These are phyloP conservation scores for Idaea straminata DNA, from an alignment of 2,888 invertebrate species.

Conservation along the genomic window DNA sequence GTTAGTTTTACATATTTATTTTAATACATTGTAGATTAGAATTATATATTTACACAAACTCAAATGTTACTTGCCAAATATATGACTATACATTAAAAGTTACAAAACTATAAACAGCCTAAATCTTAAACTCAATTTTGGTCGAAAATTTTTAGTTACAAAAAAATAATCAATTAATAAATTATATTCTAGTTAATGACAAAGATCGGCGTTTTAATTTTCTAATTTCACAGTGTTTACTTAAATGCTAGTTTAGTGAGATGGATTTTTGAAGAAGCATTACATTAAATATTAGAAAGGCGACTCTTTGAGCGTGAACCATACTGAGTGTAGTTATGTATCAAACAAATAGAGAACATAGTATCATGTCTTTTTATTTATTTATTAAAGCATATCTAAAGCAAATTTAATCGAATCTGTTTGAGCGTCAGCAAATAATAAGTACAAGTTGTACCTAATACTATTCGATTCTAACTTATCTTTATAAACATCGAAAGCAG, in stretches of 20 bases:
- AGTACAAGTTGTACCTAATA: not conserved
- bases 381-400: not conserved
- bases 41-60: constrained; percentile 53
- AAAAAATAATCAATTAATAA: not conserved
- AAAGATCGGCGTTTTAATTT: not conserved
- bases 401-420: not conserved
- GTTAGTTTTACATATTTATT: constrained; percentile 74
- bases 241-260: not conserved
- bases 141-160: constrained; percentile 19
- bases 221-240: not conserved
- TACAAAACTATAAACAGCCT: constrained; percentile 39
- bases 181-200: not conserved
- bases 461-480: constrained; percentile 4
- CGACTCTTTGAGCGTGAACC: not conserved
- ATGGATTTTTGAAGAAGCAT: not conserved
- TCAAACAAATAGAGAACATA: not conserved
- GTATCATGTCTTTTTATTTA: not conserved
- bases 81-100: constrained; percentile 27
- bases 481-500: constrained; percentile 39
- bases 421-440: not conserved
- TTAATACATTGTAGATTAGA: constrained; percentile 48
- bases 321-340: not conserved
- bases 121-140: constrained; percentile 29
- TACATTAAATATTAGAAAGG: not conserved
- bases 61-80: constrained; percentile 19